Evolutionary conservation across 2,113 vertebrate genomes (phyloP).

Genomic region (Phaetusa simplex): DNA sequence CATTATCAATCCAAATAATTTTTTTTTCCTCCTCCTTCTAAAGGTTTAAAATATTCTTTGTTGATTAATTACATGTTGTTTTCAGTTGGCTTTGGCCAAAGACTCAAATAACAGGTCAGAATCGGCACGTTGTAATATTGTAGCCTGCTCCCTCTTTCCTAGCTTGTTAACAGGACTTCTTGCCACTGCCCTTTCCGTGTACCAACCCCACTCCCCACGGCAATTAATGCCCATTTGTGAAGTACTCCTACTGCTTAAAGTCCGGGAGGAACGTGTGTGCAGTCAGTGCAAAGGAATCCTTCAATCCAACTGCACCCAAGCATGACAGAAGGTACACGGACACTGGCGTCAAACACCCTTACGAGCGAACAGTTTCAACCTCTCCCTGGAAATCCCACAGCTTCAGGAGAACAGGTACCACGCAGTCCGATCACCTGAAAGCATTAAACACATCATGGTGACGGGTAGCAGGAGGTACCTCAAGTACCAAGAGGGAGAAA

Average conservation of each 20-base stretch:
- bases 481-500: neutral
- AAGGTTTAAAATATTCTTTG: neutral
- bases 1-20: neutral
- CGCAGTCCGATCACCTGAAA: neutral
- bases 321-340: neutral
- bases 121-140: neutral
- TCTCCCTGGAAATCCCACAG: neutral
- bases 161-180: neutral
- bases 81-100: neutral
- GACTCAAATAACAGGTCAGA: neutral
- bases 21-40: neutral
- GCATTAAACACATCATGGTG: accelerated
- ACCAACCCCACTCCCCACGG: neutral
- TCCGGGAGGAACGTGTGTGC: accelerated
- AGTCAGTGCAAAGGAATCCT: neutral
- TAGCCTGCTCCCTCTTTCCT: neutral
- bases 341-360: accelerated
- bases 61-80: neutral
- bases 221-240: neutral
- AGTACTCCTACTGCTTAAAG: neutral
- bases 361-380: neutral
- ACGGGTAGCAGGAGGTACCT: neutral
- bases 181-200: accelerated
- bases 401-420: neutral
- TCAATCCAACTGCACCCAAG: neutral